These are phyloP conservation scores for Desoria tigrina DNA, from an alignment of 2,888 invertebrate species.

Conservation along the genomic window DNA sequence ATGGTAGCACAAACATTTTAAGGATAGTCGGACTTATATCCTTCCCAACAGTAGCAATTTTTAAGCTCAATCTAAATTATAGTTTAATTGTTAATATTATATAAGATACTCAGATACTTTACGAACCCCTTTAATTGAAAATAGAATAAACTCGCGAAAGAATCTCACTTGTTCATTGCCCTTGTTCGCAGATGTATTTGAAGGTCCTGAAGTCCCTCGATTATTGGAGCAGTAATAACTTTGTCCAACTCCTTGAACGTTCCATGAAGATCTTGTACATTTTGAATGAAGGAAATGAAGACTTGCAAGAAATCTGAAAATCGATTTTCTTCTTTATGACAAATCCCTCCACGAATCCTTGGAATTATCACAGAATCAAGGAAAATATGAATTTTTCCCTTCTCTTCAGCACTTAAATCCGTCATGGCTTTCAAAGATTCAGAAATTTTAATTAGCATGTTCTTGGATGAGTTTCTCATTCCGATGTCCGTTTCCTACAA, in stretches of 20 bases:
- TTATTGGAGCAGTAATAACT: slow-evolving; percentile 29
- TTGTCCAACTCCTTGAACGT: slow-evolving; percentile 39
- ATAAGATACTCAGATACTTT: too few species aligned
- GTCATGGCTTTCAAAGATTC: neutral
- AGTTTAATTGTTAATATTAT: too few species aligned
- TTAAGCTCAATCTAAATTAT: slow-evolving; percentile 28
- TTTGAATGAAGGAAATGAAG: slow-evolving; percentile 30
- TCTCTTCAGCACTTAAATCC: neutral
- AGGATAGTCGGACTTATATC: slow-evolving; percentile 36
- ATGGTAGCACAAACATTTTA: slow-evolving; percentile 36
- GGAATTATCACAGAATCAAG: slow-evolving; percentile 36
- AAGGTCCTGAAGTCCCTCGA: slow-evolving; percentile 37
- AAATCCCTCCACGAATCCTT: slow-evolving; percentile 31
- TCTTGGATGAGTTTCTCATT: slow-evolving; percentile 35
- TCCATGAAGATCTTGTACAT: slow-evolving; percentile 32
- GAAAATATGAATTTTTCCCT: slow-evolving; percentile 24
- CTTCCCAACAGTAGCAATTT: slow-evolving; percentile 23
- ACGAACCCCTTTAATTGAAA: too few species aligned
- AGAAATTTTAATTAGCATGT: slow-evolving; percentile 29
- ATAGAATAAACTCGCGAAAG: too few species aligned
- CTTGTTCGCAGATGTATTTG: slow-evolving; percentile 43
- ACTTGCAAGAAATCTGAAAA: slow-evolving; percentile 37
- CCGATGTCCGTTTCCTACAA: slow-evolving; percentile 45
- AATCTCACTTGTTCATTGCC: slow-evolving; percentile 40
- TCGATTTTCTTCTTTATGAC: slow-evolving; percentile 38